Conservation (phyloP, 1,140 invertebrate genomes). For the Drosophila pruinosa region DNA sequence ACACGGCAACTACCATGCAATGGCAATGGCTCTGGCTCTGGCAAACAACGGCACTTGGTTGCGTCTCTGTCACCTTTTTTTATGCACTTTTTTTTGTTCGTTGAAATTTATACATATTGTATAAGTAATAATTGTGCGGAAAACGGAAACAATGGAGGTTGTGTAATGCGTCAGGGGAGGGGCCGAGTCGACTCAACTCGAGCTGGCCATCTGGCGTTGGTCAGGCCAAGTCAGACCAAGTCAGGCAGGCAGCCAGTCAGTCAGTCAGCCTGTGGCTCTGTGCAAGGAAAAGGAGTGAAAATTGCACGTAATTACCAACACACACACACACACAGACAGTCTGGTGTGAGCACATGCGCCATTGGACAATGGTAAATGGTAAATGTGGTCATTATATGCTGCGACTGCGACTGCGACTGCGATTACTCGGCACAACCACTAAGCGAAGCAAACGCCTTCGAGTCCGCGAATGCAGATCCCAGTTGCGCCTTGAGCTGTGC, state of each 20-base stretch:
- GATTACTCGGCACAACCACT: slow-evolving; percentile 30
- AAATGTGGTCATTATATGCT: slow-evolving; percentile 75
- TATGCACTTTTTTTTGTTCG: slow-evolving; percentile 32
- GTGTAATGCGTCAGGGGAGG: slow-evolving; percentile 69
- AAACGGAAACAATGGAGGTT: slow-evolving; percentile 82
- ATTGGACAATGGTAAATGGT: slow-evolving; percentile 64
- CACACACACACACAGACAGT: slow-evolving; percentile 13
- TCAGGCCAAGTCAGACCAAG: slow-evolving; percentile 44
- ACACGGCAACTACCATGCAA: slow-evolving; percentile 12
- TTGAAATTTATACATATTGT: slow-evolving; percentile 75
- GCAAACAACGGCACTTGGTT: slow-evolving; percentile 30
- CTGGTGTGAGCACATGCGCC: slow-evolving; percentile 34
- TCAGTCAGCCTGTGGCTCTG: slow-evolving; percentile 42
- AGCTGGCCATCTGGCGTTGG: slow-evolving; percentile 46
- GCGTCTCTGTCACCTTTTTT: slow-evolving; percentile 42
- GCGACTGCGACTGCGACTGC: too few relatives aligned
- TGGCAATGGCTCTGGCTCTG: too few relatives aligned
- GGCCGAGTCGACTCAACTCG: slow-evolving; percentile 1
- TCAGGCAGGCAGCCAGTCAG: slow-evolving; percentile 33
- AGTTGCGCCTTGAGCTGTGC: slow-evolving; percentile 24
- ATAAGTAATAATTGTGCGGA: slow-evolving; percentile 81
- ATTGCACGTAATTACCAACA: slow-evolving; percentile 74
- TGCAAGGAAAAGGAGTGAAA: slow-evolving; percentile 73
- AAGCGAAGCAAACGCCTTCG: slow-evolving; percentile 55
- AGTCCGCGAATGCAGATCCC: slow-evolving; percentile 19